Evolutionary conservation across 30 jellyfish, hydroid and myxozoan species (phyloP).

Genomic region (Turritopsis dohrnii): DNA sequence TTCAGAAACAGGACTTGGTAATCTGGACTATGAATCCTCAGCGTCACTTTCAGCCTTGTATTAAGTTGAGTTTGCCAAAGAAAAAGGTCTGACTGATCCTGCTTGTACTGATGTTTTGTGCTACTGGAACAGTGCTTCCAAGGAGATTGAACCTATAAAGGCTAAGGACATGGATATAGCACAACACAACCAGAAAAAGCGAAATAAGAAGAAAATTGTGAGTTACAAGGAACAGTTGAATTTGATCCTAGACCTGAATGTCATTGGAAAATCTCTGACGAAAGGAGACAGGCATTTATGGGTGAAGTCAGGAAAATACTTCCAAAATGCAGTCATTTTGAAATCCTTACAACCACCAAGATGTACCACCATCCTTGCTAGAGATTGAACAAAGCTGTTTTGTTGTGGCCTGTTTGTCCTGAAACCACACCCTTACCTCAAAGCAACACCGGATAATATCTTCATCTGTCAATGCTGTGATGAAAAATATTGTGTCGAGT

Average conservation of each 20-base stretch:
- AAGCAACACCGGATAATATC: constrained; percentile 14
- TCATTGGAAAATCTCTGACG: not conserved
- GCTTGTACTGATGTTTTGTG: constrained; percentile 2
- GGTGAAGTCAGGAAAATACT: not conserved
- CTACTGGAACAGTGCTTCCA: constrained; percentile 1
- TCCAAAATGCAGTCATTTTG: not conserved
- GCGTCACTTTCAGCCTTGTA: too few relatives aligned
- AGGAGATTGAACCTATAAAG: not conserved
- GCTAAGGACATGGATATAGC: constrained; percentile 7
- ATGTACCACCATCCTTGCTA: constrained; percentile 2
- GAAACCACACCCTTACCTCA: constrained; percentile 23
- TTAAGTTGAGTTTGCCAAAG: not conserved
- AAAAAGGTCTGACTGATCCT: constrained; percentile 1
- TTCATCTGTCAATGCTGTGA: constrained; percentile 16
- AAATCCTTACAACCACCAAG: constrained; percentile 3
- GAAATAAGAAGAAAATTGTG: too few relatives aligned
- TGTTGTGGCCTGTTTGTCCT: constrained; percentile 12
- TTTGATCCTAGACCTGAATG: constrained; percentile 6
- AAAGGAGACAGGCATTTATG: not conserved
- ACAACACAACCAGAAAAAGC: not conserved
- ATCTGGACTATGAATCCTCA: too few relatives aligned
- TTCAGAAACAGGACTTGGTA: too few relatives aligned
- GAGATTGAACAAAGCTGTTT: not conserved
- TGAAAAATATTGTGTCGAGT: constrained; percentile 4
- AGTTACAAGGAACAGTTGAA: not conserved